Base-by-base conservation (phyloP, 2,888 invertebrate species). In the Orthonevra nobilis region DNA sequence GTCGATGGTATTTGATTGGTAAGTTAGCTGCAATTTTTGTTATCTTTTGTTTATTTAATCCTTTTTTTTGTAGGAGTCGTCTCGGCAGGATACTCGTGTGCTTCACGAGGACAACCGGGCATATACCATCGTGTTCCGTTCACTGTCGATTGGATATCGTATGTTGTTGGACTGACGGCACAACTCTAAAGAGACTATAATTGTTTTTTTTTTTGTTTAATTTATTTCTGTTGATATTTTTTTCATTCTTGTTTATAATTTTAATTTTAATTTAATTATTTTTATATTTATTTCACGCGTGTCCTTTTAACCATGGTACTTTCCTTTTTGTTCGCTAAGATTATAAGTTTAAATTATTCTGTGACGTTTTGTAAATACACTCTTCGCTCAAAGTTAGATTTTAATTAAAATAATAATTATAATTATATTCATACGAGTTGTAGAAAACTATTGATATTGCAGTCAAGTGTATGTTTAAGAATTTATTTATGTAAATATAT, bases 101-200 rank as follows among this genome's bases (percentile, higher is more conserved):
- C 97, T 0, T 96, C 97, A 85, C 92, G 96, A 10, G 96, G 97
- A 12, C 97, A 97, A 85, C 97, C 97, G 0, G 97, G 97, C 48
- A 97, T 97, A 84, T 97, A 97, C 89, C 97, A 97, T 87, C 91
- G 97, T 83, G 97, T 97, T 3, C 95, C 97, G 0, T 95, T 96
- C 85, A 97, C 97, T 0, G 96, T 97, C 3, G 97, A 97, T 87
- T 97, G 97, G 97, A 96, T 97, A 83, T 92, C 92, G 73, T 92
- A 92, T 82, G 92, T 92, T 0, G 91, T 87, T 40, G 89, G 87
- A 64, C 83, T 88, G 60, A 88, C 88, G 64, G 82, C 84, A 63
- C 87, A 85, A 75, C 84, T 86, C 74, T 87, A 84, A 83, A 72
- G 74, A 20, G 36, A 44, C 75, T 9, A 38, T n/a, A n/a, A n/a